Evolutionary conservation across 2,888 invertebrate species (phyloP), one percentile per base, ranked within the genome.

Genomic region (Caenorhabditis drosophilae): DNA sequence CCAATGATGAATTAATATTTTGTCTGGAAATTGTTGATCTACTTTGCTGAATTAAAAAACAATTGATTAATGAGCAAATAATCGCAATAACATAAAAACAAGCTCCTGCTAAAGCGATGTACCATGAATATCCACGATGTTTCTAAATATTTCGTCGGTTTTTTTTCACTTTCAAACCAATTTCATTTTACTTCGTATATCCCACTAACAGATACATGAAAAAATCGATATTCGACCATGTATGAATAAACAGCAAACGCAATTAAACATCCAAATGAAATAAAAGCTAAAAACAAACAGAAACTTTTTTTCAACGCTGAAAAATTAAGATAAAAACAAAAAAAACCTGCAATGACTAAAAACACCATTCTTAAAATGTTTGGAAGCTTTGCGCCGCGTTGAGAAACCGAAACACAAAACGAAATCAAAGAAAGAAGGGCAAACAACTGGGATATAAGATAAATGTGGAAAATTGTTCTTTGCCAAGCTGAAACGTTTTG

Each of bases 221-320:
- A 81, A 64, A 81, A 81, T 34, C 81, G 72, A 41, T 81, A 81
- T 49, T 81, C 79, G 22, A 81, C 81, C 81, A 81, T 81, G 47
- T 78, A 75, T 3, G 80, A 73, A 51, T 77, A 72, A 15, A 78
- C 71, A 7, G 76, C 67, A 51, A 81, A 81, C 16, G 77, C 60
- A 26, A 76, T 40, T 16, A 76, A 60, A 50, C 72, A 70, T 38
- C 70, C 70, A 36, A 70, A 56, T 4, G 67, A 60, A 23, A 73
- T 64, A 7, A 76, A 35, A 4, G 70, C 76, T 76, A 54, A 35
- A 76, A 64, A 25, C 9, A 35, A 35, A n/a, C 12, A 3, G 20
- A 22, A 45, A 36, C 16, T 18, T 35, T 31, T 40, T 9, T 18
- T 16, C 2, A 31, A 15, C 22, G 9, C 25, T n/a, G n/a, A n/a